Base-by-base conservation (phyloP, 2,797 vertebrate species). In the Sebastes taczanowskii region DNA sequence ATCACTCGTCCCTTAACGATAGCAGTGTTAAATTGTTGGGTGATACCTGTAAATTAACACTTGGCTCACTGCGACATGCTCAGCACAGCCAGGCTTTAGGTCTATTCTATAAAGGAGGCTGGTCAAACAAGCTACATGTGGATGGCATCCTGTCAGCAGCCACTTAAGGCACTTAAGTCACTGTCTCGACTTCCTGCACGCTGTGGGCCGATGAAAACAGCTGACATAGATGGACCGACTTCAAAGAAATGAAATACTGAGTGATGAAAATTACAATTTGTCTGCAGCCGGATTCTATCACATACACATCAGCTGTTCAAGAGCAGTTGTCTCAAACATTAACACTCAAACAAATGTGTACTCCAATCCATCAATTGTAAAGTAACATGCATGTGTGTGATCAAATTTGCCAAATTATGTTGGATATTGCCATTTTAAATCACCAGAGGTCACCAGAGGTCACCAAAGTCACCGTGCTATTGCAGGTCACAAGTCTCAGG, bases 31-130 rank as follows among this genome's bases (percentile, higher is more conserved):
- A 59, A 60, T 77, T 22, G 5, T 42, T 71, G 23, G n/a, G 32
- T 66, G 71, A 74, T 69, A 72, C 46, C 66, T 81, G 58, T 66
- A 74, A 74, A 78, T 86, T 53, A 81, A 59, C 81, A 79, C 49
- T 16, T 64, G n/a, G 18, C 14, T 67, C 27, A 52, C 42, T 78
- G 69, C 16, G 2, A 62, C 34, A 82, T 67, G 27, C 49, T 72
- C 52, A 58, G 32, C 58, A 32, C 32, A 56, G 20, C 34, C 46
- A 65, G 9, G 60, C 30, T 72, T 74, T 52, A 75, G 29, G 23
- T 62, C 58, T 56, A 16, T 14, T 56, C 34, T 71, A 52, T 79
- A 69, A 18, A 62, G 46, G 4, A 8, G 16, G 35, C 27, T 38
- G 6, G 10, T 56, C 29, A 46, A 32, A 38, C 35, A 38, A 38